A percentile compares a stretch with the other conserved stretches of the same genome.
Evolutionary conservation across 2,888 invertebrate genomes (phyloP).

Genomic region (Bellardia bayeri): DNA sequence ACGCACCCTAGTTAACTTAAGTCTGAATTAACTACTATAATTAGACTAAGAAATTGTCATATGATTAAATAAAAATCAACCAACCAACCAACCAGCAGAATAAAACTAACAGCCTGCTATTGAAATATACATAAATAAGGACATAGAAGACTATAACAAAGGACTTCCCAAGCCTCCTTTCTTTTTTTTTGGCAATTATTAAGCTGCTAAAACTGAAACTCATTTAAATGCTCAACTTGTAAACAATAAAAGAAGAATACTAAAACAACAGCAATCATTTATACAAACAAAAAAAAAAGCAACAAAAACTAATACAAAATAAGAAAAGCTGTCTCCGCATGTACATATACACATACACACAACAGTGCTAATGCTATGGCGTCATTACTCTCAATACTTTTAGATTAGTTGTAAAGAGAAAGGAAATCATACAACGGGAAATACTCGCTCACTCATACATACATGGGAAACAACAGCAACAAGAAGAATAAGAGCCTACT

Average conservation of each 20-base stretch:
- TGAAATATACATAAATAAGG: constrained; percentile 2
- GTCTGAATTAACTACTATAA: constrained; percentile 2
- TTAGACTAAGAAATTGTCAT: constrained; percentile 2
- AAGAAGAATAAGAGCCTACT: background rate
- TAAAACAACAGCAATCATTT: background rate
- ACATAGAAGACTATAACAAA: constrained; percentile 15
- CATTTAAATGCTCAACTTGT: constrained; percentile 29
- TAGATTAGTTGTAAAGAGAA: background rate
- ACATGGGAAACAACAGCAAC: background rate
- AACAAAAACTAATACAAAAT: background rate
- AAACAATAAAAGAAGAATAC: background rate
- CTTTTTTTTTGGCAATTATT: background rate
- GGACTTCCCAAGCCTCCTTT: constrained; percentile 11
- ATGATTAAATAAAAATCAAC: background rate
- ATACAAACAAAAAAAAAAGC: background rate
- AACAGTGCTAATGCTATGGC: constrained; percentile 16
- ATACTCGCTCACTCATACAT: background rate
- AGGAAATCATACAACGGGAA: background rate
- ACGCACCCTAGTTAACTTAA: background rate
- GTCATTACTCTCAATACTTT: constrained; percentile 11
- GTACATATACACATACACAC: background rate
- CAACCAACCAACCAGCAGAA: background rate
- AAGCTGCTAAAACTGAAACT: background rate
- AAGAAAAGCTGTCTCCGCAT: constrained; percentile 1
- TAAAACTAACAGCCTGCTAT: background rate